Conservation (phyloP, 2,113 vertebrate genomes). For the Psilopogon haemacephalus region DNA sequence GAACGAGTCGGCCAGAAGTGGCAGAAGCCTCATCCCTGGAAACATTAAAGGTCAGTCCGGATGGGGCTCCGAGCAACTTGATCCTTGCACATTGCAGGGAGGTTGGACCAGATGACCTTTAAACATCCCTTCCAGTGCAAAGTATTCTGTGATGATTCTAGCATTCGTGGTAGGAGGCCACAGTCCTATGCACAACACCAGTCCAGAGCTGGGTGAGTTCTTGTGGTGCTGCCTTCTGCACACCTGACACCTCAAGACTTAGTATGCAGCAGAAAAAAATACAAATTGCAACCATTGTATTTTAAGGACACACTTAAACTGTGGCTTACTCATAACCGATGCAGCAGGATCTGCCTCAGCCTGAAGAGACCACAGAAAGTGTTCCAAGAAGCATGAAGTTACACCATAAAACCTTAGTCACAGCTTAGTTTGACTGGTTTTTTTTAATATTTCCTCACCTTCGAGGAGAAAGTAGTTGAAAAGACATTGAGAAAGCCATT, state of each 20-base stretch:
- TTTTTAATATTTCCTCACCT: not conserved
- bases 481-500: accelerated
- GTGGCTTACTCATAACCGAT: accelerated
- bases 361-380: accelerated
- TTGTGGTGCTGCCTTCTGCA: accelerated
- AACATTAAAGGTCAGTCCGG: not conserved
- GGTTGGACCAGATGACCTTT: too few relatives aligned
- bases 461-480: not conserved
- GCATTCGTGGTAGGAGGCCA: not conserved
- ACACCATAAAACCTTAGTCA: not conserved
- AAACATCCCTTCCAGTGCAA: not conserved
- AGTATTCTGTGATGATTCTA: not conserved
- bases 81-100: not conserved
- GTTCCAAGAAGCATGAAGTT: accelerated
- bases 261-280: too few relatives aligned
- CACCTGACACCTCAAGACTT: accelerated
- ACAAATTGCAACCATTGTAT: accelerated
- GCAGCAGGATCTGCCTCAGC: too few relatives aligned
- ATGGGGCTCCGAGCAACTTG: not conserved
- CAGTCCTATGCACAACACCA: not conserved
- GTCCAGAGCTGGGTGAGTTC: accelerated
- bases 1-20: not conserved
- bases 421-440: accelerated
- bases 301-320: too few relatives aligned
- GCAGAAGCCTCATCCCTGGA: not conserved